Base-by-base conservation (phyloP, 2,797 vertebrate genomes). In the Pseudomugil gertrudae region DNA sequence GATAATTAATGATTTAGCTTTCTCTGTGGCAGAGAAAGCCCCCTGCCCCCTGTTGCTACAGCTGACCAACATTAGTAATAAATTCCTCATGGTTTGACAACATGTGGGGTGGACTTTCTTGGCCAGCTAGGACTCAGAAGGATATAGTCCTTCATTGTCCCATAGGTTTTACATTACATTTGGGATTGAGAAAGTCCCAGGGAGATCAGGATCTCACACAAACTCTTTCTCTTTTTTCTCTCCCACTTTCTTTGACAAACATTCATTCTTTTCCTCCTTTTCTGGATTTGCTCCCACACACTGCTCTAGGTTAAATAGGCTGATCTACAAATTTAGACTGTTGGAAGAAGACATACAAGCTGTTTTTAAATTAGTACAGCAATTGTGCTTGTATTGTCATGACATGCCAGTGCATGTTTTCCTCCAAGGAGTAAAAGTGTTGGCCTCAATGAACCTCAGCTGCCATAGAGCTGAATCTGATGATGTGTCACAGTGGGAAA, bases 61-160 rank as follows among this genome's bases (percentile, higher is more conserved):
- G 92, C 93, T 94, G 93, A 94, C 91, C 88, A 87, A 87, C 92
- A 94, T 95, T 93, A 92, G 90, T 94, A 94, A 94, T 92, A 92
- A 91, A 93, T 94, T 93, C 90, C 89, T 93, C 84, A 86, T 90
- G 90, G 78, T 90, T 90, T 93, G 93, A 93, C 91, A 92, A 92
- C 86, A 89, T 87, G 89, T 88, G 87, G 69, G 84, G 80, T 86
- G 87, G 87, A 90, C 90, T 89, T 80, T 90, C 69, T 83, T 74
- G 64, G 67, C 83, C 55, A 57, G 83, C 76, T 73, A 33, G 62
- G 67, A 68, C 76, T 79, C 66, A 72, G 81, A 61, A 67, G 83
- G 72, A 79, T 62, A 58, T 51, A 82, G 78, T 76, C 82, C 66
- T 79, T 84, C 78, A 85, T 84, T 86, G 90, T 90, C 87, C 90